These are phyloP conservation scores for Zygogramma bicolorata DNA, from an alignment of 2,888 invertebrate species.

Conservation along the genomic window DNA sequence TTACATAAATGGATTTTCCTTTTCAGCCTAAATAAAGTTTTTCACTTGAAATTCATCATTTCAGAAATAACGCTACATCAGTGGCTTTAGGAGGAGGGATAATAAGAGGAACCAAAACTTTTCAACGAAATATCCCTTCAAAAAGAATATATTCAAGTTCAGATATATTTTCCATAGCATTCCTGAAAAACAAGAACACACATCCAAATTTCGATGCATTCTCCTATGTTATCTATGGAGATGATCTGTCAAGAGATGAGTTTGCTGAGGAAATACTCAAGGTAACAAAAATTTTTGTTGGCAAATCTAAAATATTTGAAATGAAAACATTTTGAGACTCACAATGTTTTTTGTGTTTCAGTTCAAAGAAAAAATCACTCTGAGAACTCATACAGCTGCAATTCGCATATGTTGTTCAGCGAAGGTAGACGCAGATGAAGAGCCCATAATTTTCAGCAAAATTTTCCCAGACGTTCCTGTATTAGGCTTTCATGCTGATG, in stretches of 20 bases:
- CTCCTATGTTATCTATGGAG: conserved; percentile 56
- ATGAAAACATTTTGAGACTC: neutral
- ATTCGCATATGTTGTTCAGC: conserved; percentile 58
- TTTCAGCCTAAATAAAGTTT: neutral
- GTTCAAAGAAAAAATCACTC: conserved; percentile 51
- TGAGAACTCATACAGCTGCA: conserved; percentile 51
- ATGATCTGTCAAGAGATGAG: conserved; percentile 52
- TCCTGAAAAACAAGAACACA: conserved; percentile 47
- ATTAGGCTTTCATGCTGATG: conserved; percentile 57
- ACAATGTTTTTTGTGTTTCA: conserved; percentile 42
- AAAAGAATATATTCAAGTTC: conserved; percentile 43
- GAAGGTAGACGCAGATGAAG: conserved; percentile 52
- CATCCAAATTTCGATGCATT: conserved; percentile 55
- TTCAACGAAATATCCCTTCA: conserved; percentile 42
- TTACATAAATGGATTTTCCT: neutral
- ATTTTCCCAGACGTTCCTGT: conserved; percentile 55
- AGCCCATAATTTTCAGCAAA: conserved; percentile 51
- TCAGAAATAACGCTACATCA: conserved; percentile 46
- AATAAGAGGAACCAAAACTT: conserved; percentile 50
- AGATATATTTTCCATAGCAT: conserved; percentile 54
- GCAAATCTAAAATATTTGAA: neutral
- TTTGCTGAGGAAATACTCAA: conserved; percentile 53
- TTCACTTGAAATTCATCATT: conserved; percentile 28
- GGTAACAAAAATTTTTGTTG: conserved; percentile 41
- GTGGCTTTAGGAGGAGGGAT: conserved; percentile 59